phyloP scores from a whole-genome alignment of 2,888 invertebrate species.

The Quadriops clusia region DNA sequence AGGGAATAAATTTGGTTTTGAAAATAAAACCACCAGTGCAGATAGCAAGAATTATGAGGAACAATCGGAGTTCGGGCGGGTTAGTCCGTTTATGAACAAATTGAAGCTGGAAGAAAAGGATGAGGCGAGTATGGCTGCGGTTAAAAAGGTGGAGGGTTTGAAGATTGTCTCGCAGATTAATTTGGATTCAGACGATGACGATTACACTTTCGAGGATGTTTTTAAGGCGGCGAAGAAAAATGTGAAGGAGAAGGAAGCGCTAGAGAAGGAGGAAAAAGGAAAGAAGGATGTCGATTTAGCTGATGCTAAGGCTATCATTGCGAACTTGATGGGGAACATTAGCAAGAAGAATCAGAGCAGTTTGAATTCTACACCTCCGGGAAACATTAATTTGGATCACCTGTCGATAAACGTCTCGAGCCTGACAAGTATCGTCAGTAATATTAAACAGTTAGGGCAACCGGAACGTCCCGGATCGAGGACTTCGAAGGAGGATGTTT shows the following conservation, averaged over 20 bases:
- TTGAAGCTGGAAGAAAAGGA: constrained; percentile 10
- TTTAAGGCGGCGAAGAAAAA: constrained; percentile 66
- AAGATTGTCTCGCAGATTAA: constrained; percentile 22
- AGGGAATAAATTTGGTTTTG: constrained; percentile 18
- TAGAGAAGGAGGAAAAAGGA: constrained; percentile 42
- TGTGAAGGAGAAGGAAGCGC: constrained; percentile 49
- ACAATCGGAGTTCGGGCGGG: constrained; percentile 33
- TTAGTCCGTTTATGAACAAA: constrained; percentile 35
- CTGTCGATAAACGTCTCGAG: too few relatives aligned
- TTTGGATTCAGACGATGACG: constrained; percentile 59
- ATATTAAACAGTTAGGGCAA: too few relatives aligned
- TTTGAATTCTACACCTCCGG: too few relatives aligned
- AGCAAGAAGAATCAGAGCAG: too few relatives aligned
- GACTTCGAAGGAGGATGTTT: too few relatives aligned
- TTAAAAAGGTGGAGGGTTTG: constrained; percentile 10
- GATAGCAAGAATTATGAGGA: too few relatives aligned
- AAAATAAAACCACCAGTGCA: constrained; percentile 31
- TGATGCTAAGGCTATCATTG: constrained; percentile 50
- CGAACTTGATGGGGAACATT: constrained; percentile 45
- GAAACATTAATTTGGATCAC: too few relatives aligned
- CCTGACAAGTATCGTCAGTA: too few relatives aligned
- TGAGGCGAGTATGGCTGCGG: constrained; percentile 6
- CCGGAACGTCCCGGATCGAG: too few relatives aligned
- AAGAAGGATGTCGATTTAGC: constrained; percentile 38
- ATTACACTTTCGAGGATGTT: constrained; percentile 75